These are phyloP conservation scores for Aricia artaxerxes DNA, from an alignment of 2,888 invertebrate species.

Conservation along the genomic window DNA sequence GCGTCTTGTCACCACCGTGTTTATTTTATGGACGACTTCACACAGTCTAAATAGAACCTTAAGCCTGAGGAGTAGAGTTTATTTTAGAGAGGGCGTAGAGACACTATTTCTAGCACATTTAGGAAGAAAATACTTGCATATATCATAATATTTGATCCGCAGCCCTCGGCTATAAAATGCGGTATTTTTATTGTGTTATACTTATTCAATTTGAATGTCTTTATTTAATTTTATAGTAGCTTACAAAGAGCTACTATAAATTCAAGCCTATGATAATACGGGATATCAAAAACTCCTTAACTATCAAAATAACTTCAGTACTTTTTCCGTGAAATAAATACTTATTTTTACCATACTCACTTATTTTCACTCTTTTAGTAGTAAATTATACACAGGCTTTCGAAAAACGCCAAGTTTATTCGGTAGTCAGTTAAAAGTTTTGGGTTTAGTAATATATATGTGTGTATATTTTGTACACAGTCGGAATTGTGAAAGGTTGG, in stretches of 20 bases:
- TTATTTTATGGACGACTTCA: background rate
- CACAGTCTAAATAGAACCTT: background rate
- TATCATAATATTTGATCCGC: constrained; percentile 16
- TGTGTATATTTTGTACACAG: no score
- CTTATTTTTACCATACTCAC: no score
- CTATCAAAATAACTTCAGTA: no score
- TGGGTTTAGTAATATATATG: no score
- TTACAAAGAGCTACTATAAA: no score
- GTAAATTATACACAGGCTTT: no score
- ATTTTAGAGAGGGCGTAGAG: background rate
- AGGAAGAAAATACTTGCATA: constrained; percentile 10
- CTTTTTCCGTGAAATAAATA: no score
- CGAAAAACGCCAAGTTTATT: no score
- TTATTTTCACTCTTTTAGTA: no score
- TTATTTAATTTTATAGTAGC: background rate
- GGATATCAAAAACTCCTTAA: no score
- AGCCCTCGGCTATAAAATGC: background rate
- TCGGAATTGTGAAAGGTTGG: background rate
- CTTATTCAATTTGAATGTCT: background rate
- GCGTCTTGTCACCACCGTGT: constrained; percentile 16
- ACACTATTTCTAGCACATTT: background rate
- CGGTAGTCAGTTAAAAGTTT: no score
- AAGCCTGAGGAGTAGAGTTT: background rate
- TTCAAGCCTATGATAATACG: no score
- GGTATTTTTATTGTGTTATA: background rate